A percentile compares a stretch with the other conserved stretches of the same genome.
phyloP scores from a whole-genome alignment of 1,140 invertebrate species.

The Drosophila baimaii region DNA sequence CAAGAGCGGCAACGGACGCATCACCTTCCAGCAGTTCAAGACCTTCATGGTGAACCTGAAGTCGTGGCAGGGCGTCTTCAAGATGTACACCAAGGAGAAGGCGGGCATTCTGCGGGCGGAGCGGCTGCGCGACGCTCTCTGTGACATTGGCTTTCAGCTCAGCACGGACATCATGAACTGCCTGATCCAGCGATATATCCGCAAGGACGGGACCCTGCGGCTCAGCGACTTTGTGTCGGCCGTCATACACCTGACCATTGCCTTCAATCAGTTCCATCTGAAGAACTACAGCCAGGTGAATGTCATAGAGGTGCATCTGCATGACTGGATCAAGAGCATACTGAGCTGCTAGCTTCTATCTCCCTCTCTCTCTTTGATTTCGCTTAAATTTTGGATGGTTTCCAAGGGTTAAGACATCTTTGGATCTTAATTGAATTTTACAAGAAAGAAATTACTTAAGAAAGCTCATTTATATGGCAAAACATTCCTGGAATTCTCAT shows the following conservation, averaged over 20 bases:
- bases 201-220: constrained; percentile 95
- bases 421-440: neutral
- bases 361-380: neutral
- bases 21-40: constrained; percentile 95
- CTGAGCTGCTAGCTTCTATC: constrained; percentile 57
- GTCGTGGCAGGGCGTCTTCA: constrained; percentile 95
- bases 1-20: constrained; percentile 91
- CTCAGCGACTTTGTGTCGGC: constrained; percentile 97
- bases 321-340: constrained; percentile 86
- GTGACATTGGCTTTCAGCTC: constrained; percentile 94
- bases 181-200: constrained; percentile 94
- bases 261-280: constrained; percentile 94
- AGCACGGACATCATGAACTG: constrained; percentile 93
- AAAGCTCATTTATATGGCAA: neutral
- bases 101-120: constrained; percentile 95
- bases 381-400: neutral
- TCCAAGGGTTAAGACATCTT: neutral
- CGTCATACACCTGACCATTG: constrained; percentile 93
- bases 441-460: neutral
- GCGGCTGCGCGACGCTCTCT: constrained; percentile 91
- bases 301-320: constrained; percentile 90
- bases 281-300: constrained; percentile 94
- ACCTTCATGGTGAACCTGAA: constrained; percentile 96
- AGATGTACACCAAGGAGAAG: constrained; percentile 95
- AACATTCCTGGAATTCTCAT: neutral